Evolutionary conservation across 2,888 invertebrate species (phyloP), one percentile per base, ranked within the genome.

Genomic region (Crepidodera aurea): DNA sequence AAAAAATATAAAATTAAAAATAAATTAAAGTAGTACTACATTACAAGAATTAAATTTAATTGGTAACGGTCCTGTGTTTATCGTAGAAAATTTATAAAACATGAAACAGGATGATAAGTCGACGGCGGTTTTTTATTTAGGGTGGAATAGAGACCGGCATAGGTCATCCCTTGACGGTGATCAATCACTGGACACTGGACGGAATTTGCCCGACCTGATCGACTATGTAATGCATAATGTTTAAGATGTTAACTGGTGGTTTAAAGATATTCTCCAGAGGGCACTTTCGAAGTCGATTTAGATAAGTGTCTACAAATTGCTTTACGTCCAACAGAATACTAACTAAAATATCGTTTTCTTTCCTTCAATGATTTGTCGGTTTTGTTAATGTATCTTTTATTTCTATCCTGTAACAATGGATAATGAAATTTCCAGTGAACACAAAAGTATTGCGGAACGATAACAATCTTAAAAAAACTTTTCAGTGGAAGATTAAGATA

Each of bases 221-320:
- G 75, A 70, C 75, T 75, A 72, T 78, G 78, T 80, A 79, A 80
- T 80, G 79, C 75, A 77, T 78, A 79, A 79, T 80, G 78, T 78
- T 79, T 78, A 80, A 80, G 81, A 80, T 79, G 79, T 80, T 80
- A 80, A 79, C 81, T 78, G 78, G 78, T 75, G 78, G 78, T 79
- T 79, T 80, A 78, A 78, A 78, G 69, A 72, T 71, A 69, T 73
- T 77, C 79, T 78, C 80, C 67, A 62, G 79, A 77, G 80, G 75
- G 75, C 74, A 76, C 75, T 80, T 78, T 67, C 67, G 69, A 71
- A 68, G 70, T 72, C 71, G 71, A 69, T 71, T 73, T 73, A 75
- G 75, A 76, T 76, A 75, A 74, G 70, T 72, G 72, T 68, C 68
- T 71, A 75, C 75, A 75, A 75, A 76, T 76, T 73, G 72, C 68